Evolutionary conservation across 2,113 vertebrate genomes (phyloP).

Genomic region (Phocoena phocoena): DNA sequence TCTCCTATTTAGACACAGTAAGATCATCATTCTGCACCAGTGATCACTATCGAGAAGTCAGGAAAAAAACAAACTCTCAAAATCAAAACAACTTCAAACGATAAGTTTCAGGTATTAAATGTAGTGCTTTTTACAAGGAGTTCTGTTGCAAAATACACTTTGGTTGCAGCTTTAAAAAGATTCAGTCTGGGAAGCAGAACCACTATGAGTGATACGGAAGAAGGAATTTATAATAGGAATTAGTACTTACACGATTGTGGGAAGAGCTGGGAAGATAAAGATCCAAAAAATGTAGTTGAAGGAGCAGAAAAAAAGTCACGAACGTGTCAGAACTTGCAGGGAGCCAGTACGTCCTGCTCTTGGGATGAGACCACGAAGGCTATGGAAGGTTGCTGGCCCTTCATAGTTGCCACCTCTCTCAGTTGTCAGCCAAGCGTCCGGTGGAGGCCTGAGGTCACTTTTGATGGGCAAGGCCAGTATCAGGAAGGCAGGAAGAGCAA

Average conservation of each 20-base stretch:
- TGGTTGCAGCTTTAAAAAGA: neutral
- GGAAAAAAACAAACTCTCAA: neutral
- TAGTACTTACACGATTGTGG: neutral
- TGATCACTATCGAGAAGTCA: neutral
- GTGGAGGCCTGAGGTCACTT: neutral
- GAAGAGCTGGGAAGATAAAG: neutral
- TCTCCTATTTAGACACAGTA: neutral
- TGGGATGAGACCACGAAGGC: neutral
- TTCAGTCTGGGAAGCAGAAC: neutral
- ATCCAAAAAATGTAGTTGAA: neutral
- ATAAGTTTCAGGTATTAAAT: neutral
- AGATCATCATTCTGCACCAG: neutral
- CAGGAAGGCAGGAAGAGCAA: neutral
- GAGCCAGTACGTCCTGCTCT: neutral
- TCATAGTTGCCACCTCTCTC: neutral
- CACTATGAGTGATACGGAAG: neutral
- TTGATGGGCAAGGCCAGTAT: neutral
- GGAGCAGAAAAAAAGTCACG: neutral
- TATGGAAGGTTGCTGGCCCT: neutral
- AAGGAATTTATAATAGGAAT: neutral
- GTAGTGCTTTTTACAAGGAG: neutral
- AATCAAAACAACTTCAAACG: conserved; percentile 18
- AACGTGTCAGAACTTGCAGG: neutral
- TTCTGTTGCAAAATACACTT: conserved; percentile 36
- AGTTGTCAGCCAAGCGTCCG: neutral